Base-by-base conservation (phyloP, 2,888 invertebrate species). In the Apamea epomidion region DNA sequence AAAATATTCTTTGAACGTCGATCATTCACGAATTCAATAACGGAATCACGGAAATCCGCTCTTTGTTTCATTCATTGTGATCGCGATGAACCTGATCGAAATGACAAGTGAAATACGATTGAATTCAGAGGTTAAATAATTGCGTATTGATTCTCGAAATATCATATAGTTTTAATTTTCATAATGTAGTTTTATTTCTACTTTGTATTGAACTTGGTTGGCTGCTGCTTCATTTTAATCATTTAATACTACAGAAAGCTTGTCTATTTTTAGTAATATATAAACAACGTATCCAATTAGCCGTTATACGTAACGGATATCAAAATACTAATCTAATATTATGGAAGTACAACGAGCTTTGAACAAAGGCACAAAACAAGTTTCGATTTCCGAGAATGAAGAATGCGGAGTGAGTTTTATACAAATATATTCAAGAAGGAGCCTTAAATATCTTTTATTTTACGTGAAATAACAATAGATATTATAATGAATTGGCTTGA, bases 31-130 rank as follows among this genome's bases (percentile, higher is more conserved):
- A 81, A 87, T 81, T 84, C 71, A 84, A 78, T 81, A 68, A 71
- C 32, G 54, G 54, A 70, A 76, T 87, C 68, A 78, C 77, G 75
- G 74, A 87, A 68, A 84, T 81, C 75, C 75, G 67, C 42, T 71
- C 76, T 81, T 87, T 84, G 81, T 87, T 81, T 78, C 67, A 83
- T 80, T 80, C 62, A 86, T 83, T 80, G 75, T 68, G 45, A 68
- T 72, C 18, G 60, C 45, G 60, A 76, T 64, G 12, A 75, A 72
- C 18, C n/a, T 64, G 76, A 79, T 62, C 60, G 60, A 74, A 79
- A 74, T 77, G 54, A 29, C 67, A 76, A 58, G 14, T 71, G 67
- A 74, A 85, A 81, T 73, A 29, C 21, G 70, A 87, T 81, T 78
- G 62, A 60, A 74, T 83, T 76, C 74, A 51, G 48, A 58, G 51